Conservation (phyloP, 64 coral and sea anemone species). For the Stylophora pistillata region DNA sequence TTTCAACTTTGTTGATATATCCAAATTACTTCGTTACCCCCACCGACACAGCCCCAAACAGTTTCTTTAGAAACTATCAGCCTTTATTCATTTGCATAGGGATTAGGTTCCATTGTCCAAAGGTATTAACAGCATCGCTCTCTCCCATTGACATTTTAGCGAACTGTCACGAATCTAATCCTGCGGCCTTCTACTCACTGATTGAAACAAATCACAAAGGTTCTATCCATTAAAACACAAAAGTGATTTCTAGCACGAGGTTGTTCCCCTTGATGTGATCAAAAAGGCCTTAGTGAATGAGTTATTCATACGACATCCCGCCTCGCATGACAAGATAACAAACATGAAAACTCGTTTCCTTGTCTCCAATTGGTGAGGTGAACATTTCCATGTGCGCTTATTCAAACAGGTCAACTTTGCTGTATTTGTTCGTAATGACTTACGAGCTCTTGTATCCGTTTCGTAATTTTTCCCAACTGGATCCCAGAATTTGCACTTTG, state of each 20-base stretch:
- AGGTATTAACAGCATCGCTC: not conserved
- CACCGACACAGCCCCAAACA: too few relatives aligned
- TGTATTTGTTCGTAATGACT: constrained; percentile 9
- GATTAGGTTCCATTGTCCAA: not conserved
- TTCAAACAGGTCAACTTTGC: constrained; percentile 17
- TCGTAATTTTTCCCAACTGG: not conserved
- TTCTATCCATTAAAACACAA: not conserved
- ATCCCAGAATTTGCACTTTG: not conserved
- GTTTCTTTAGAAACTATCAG: too few relatives aligned
- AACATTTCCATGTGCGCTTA: constrained; percentile 5
- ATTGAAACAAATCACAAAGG: not conserved
- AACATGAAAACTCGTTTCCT: not conserved
- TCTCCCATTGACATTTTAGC: not conserved
- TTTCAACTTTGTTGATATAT: too few relatives aligned
- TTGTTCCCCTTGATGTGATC: not conserved
- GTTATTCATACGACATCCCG: not conserved
- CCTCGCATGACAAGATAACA: constrained; percentile 15
- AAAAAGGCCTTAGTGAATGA: not conserved
- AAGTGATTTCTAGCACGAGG: not conserved
- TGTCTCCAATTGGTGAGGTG: not conserved
- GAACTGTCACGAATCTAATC: not conserved
- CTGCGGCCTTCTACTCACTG: not conserved
- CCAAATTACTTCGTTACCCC: too few relatives aligned
- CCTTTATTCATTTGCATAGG: too few relatives aligned
- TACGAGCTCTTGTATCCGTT: not conserved